Evolutionary conservation across 2,113 vertebrate species (phyloP).

Genomic region (Pogona vitticeps): DNA sequence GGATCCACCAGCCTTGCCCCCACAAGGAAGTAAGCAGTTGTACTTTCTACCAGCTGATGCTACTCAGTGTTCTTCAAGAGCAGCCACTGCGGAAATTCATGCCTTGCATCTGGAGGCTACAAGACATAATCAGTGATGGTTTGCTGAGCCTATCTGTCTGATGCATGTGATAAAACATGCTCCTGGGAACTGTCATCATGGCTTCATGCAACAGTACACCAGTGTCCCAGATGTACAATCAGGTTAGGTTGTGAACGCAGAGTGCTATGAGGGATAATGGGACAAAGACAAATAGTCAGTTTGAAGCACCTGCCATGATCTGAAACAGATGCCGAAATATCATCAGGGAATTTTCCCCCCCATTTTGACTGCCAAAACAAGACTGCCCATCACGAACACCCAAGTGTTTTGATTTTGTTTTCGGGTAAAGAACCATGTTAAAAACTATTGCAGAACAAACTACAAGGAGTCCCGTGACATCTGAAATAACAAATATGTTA

Average conservation of each 20-base stretch:
- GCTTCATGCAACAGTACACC: background rate
- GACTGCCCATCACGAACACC: background rate
- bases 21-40: background rate
- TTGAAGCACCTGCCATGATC: background rate
- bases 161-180: background rate
- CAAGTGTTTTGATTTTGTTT: background rate
- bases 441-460: too few relatives aligned
- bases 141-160: background rate
- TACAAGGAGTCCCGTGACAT: too few relatives aligned
- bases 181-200: background rate
- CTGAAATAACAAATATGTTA: too few relatives aligned
- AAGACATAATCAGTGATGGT: background rate
- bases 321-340: background rate
- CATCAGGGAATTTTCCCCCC: background rate
- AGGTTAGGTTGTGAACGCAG: background rate
- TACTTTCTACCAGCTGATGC: background rate
- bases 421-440: background rate
- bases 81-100: background rate
- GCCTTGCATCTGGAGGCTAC: background rate
- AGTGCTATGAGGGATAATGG: background rate
- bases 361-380: too few relatives aligned
- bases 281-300: background rate
- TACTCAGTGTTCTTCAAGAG: background rate
- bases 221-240: background rate
- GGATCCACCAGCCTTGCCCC: background rate